Conservation (phyloP, 1,140 invertebrate genomes). For the Drosophila nigromelanica region DNA sequence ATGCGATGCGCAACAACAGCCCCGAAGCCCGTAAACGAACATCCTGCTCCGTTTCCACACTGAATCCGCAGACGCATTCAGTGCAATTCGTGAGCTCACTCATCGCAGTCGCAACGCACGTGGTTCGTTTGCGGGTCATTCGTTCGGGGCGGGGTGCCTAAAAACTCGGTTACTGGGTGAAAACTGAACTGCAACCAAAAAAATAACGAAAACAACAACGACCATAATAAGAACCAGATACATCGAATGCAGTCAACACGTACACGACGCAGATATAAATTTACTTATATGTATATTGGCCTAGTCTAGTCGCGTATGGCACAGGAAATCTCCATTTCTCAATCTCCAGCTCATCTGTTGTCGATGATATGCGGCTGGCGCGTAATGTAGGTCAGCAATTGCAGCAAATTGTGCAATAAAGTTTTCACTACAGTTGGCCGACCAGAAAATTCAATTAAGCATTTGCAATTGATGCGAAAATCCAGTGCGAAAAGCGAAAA, state of each 20-base stretch:
- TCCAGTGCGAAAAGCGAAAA: conserved; percentile 48
- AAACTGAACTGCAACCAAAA: conserved; percentile 51
- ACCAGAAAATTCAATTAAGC: conserved; percentile 41
- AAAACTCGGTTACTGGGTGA: conserved; percentile 79
- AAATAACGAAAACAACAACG: not conserved
- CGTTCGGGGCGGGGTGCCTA: conserved; percentile 54
- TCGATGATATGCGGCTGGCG: conserved; percentile 26
- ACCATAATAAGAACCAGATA: not conserved
- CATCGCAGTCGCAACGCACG: conserved; percentile 57
- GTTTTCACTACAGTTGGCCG: conserved; percentile 2
- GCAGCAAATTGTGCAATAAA: conserved; percentile 42
- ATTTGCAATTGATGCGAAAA: conserved; percentile 56
- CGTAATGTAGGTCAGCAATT: conserved; percentile 71
- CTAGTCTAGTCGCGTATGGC: conserved; percentile 15
- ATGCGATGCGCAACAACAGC: conserved; percentile 39
- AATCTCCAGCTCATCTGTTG: conserved; percentile 57
- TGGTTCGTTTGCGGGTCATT: conserved; percentile 20
- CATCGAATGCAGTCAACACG: conserved; percentile 43
- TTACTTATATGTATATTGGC: not conserved
- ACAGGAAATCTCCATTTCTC: conserved; percentile 25
- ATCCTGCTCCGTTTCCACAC: conserved; percentile 52
- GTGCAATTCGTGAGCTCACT: conserved; percentile 64
- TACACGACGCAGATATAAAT: conserved; percentile 22
- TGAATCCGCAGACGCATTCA: conserved; percentile 67
- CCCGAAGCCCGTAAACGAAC: conserved; percentile 37